phyloP scores from a whole-genome alignment of 2,888 invertebrate species.

The Neocrepidodera transversa region DNA sequence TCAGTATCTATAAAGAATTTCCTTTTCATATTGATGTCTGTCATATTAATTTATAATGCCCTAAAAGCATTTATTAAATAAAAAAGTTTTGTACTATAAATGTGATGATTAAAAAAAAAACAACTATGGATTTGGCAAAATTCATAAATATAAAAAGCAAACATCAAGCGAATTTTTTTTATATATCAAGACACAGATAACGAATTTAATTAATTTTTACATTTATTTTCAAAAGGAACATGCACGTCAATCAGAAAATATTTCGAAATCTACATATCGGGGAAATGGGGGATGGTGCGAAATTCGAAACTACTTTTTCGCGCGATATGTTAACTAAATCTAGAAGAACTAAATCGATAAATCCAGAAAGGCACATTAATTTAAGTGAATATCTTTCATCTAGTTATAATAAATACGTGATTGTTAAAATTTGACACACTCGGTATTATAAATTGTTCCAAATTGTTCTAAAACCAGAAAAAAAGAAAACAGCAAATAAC shows the following conservation, averaged over 20 bases:
- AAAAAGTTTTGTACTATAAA: too few species aligned
- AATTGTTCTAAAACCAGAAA: constrained; percentile 7
- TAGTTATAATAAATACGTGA: constrained; percentile 37
- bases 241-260: constrained; percentile 8
- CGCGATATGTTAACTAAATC: constrained; percentile 2
- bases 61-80: too few species aligned
- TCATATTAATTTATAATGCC: too few species aligned
- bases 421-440: constrained; percentile 44
- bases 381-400: constrained; percentile 34
- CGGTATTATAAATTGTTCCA: constrained; percentile 8
- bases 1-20: not conserved
- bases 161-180: constrained; percentile 2
- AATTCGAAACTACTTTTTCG: not conserved
- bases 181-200: too few species aligned
- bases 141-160: constrained; percentile 1
- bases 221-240: too few species aligned
- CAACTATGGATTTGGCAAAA: too few species aligned
- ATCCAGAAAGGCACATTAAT: constrained; percentile 42
- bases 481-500: too few species aligned
- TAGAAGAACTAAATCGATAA: constrained; percentile 14
- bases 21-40: too few species aligned
- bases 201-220: too few species aligned
- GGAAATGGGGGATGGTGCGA: too few species aligned
- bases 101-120: too few species aligned
- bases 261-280: not conserved